These are phyloP conservation scores for Garra rufa DNA, from an alignment of 2,113 vertebrate genomes.

Conservation along the genomic window DNA sequence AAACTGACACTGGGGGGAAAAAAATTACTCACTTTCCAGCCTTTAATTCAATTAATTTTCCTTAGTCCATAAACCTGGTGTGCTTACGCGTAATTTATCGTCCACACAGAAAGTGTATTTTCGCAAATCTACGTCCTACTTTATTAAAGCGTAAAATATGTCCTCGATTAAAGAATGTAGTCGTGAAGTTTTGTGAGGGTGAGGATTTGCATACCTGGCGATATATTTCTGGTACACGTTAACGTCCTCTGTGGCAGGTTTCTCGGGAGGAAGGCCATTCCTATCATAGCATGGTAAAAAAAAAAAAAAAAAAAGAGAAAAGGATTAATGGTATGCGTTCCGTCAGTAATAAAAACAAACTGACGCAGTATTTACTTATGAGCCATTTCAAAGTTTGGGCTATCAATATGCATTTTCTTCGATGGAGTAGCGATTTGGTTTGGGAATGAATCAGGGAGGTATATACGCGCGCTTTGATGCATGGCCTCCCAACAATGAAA, in stretches of 20 bases:
- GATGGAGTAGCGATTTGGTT: conserved; percentile 69
- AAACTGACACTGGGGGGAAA: conserved; percentile 31
- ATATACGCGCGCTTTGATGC: conserved; percentile 72
- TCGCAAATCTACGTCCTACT: conserved; percentile 57
- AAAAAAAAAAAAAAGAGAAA: conserved; percentile 73
- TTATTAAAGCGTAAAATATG: conserved; percentile 69
- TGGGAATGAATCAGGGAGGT: conserved; percentile 71
- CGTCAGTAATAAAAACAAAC: conserved; percentile 81
- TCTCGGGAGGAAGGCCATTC: conserved; percentile 98
- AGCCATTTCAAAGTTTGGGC: conserved; percentile 74
- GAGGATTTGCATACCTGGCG: conserved; percentile 93
- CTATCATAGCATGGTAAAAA: conserved; percentile 83
- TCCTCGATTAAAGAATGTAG: conserved; percentile 60
- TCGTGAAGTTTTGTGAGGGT: conserved; percentile 8
- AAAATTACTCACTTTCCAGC: conserved; percentile 66
- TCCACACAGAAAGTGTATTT: conserved; percentile 65
- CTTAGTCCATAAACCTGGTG: conserved; percentile 69
- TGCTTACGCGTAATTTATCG: conserved; percentile 72
- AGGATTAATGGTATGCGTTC: conserved; percentile 74
- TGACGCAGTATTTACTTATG: conserved; percentile 80
- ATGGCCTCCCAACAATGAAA: conserved; percentile 77
- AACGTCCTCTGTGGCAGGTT: conserved; percentile 93
- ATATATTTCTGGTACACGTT: conserved; percentile 99
- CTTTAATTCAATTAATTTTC: conserved; percentile 65
- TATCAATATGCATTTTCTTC: conserved; percentile 81